Conservation (phyloP, 1,140 invertebrate species). For the Cydia fagiglandana region DNA sequence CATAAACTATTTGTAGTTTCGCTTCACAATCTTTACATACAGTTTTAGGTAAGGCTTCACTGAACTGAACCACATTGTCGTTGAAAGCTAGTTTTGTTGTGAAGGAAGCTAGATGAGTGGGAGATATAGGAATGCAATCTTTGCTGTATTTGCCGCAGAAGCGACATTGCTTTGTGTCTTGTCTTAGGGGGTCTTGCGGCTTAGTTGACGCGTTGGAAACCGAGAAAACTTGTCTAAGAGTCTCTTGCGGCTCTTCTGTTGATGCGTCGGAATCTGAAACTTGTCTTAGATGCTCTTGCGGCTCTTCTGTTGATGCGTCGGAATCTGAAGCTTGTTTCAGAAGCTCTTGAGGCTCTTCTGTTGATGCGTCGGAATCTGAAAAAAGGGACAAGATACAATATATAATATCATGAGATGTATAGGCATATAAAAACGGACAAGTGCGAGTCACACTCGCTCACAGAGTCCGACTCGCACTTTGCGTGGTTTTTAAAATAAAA, state of each 20-base stretch:
- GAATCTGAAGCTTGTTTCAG: neutral
- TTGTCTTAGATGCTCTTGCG: neutral
- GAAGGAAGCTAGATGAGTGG: neutral
- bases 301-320: neutral
- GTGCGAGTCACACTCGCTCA: too few species aligned
- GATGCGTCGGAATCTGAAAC: too few species aligned
- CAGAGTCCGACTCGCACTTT: too few species aligned
- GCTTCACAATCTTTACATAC: neutral
- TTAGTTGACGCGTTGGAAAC: neutral
- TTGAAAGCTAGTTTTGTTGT: neutral
- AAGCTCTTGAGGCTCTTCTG: too few species aligned
- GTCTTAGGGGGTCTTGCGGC: neutral
- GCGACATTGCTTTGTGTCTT: neutral
- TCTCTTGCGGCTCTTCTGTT: too few species aligned
- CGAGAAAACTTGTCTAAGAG: too few species aligned
- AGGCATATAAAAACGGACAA: too few species aligned
- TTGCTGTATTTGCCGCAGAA: neutral
- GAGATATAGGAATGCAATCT: neutral
- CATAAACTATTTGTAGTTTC: neutral
- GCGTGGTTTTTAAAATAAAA: too few species aligned
- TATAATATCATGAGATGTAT: too few species aligned
- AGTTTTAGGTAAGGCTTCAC: neutral
- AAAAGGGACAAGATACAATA: too few species aligned
- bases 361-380: too few species aligned
- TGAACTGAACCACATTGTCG: neutral